Evolutionary conservation across 1,140 invertebrate genomes (phyloP).

Genomic region (Druon quercuslanigerum): DNA sequence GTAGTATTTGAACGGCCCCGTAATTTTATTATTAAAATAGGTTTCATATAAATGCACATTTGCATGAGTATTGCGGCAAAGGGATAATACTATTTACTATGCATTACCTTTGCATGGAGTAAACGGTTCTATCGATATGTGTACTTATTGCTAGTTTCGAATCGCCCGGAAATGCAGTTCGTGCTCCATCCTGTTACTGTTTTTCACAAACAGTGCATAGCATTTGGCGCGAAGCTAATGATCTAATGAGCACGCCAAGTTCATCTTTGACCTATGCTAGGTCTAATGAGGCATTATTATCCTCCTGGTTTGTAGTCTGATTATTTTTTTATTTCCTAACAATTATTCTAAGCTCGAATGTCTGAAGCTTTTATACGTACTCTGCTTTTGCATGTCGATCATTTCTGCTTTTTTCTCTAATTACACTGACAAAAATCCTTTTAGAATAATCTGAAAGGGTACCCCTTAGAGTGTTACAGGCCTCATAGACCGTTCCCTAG

Average conservation of each 20-base stretch:
- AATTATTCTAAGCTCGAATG: neutral
- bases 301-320: slow-evolving; percentile 11
- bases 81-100: neutral
- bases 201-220: slow-evolving; percentile 14
- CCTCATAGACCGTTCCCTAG: too few species aligned
- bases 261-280: slow-evolving; percentile 19
- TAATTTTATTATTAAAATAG: too few species aligned
- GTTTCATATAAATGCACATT: neutral
- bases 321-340: neutral
- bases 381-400: neutral
- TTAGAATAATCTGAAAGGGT: too few species aligned
- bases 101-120: slow-evolving; percentile 4
- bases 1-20: too few species aligned
- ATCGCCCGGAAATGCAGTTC: slow-evolving; percentile 9
- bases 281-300: slow-evolving; percentile 20
- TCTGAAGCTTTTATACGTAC: slow-evolving; percentile 9
- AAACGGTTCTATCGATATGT: neutral
- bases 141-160: slow-evolving; percentile 4
- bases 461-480: too few species aligned
- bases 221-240: slow-evolving; percentile 12
- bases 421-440: too few species aligned
- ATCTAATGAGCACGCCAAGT: slow-evolving; percentile 8
- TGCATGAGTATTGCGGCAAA: neutral
- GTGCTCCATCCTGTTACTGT: slow-evolving; percentile 12
- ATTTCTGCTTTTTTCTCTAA: too few species aligned